Evolutionary conservation across 2,888 invertebrate species (phyloP), one percentile per base, ranked within the genome.

Genomic region (Heliconius charithonia): DNA sequence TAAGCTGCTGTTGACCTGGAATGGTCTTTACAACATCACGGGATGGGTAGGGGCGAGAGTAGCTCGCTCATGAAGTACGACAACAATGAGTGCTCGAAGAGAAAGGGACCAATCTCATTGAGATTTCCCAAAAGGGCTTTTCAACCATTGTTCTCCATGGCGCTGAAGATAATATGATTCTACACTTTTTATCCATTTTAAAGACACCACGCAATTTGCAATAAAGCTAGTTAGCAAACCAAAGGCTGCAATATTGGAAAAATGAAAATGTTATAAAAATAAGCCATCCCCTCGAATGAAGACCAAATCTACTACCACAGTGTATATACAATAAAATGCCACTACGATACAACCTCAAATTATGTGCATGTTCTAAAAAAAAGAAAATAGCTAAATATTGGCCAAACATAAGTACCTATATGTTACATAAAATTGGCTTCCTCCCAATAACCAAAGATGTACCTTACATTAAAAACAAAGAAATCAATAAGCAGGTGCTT

Each of bases 381-480:
- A 59, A n/a, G n/a, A 78, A 73, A 78, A 69, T 74, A 62, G 67
- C 27, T 27, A 59, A 3, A 41, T 73, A 73, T 62, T 45, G 67
- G 67, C 67, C 29, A 67, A n/a, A 41, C 65, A 4, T 22, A 25
- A 41, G 37, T 41, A 67, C 6, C 6, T 67, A 67, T 77, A 74
- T 29, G 67, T 78, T 78, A 74, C 22, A 72, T 74, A 45, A 56
- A 72, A 51, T 73, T 78, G 77, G 73, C 77, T 29, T 32, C 12
- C 62, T 67, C 59, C 74, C 77, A 78, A 78, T 67, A 62, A 41
- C n/a, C 59, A 73, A 67, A 77, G 41, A 59, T 59, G 59, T 67
- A 73, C 41, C 73, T 32, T 22, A 73, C 67, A 73, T 77, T 63
- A 37, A 41, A 45, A 4, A 62, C n/a, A 76, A 37, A 51, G 32